Evolutionary conservation across 2,113 vertebrate species (phyloP).

Genomic region (Dasypus novemcinctus): DNA sequence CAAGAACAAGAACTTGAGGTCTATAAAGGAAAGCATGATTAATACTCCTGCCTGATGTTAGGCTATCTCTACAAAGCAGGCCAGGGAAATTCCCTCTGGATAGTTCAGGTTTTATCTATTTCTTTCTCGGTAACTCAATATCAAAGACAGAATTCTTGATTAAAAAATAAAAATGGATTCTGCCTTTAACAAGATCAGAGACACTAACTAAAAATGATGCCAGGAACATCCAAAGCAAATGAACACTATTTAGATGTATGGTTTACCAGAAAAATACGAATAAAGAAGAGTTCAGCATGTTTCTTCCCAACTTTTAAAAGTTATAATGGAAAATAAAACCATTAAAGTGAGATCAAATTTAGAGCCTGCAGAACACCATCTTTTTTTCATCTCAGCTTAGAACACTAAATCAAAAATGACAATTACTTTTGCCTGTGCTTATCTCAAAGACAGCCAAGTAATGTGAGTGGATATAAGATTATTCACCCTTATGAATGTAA

Average conservation of each 20-base stretch:
- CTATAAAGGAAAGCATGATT: slow-evolving; percentile 32
- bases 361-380: slow-evolving; percentile 47
- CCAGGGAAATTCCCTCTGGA: slow-evolving; percentile 53
- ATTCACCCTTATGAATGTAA: slow-evolving; percentile 51
- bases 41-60: slow-evolving; percentile 14
- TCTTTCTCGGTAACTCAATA: slow-evolving; percentile 46
- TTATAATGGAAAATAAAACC: slow-evolving; percentile 67
- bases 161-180: slow-evolving; percentile 67
- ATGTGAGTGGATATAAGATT: slow-evolving; percentile 53
- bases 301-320: slow-evolving; percentile 64
- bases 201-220: slow-evolving; percentile 46
- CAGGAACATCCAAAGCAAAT: slow-evolving; percentile 60
- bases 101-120: slow-evolving; percentile 50
- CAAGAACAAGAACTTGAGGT: slow-evolving; percentile 4
- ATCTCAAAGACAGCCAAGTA: slow-evolving; percentile 48
- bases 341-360: slow-evolving; percentile 70
- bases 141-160: slow-evolving; percentile 71
- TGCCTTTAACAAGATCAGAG: slow-evolving; percentile 65
- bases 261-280: slow-evolving; percentile 38
- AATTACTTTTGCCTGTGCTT: slow-evolving; percentile 63
- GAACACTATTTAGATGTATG: slow-evolving; percentile 50
- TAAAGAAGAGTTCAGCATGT: slow-evolving; percentile 29
- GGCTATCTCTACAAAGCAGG: slow-evolving; percentile 25
- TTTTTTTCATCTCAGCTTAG: slow-evolving; percentile 3
- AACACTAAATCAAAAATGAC: slow-evolving; percentile 71